These are phyloP conservation scores for Melanotus villosus DNA, from an alignment of 2,888 invertebrate species.

Conservation along the genomic window DNA sequence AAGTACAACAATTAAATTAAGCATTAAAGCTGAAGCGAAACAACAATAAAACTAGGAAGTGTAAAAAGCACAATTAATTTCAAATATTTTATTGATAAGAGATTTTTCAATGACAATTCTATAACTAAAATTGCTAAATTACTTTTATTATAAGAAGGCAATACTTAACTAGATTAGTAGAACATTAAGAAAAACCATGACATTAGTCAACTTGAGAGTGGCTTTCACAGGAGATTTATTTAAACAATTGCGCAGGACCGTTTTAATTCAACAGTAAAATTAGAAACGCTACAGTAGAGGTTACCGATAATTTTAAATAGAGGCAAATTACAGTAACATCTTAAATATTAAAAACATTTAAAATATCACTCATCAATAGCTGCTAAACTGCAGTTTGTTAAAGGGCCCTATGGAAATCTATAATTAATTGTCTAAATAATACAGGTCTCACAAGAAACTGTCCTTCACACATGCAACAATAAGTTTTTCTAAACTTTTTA, in stretches of 20 bases:
- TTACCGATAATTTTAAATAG: conserved; percentile 10
- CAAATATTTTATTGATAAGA: conserved; percentile 62
- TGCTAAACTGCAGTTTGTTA: neutral
- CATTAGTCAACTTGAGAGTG: conserved; percentile 18
- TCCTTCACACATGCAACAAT: neutral
- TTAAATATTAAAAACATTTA: conserved; percentile 19
- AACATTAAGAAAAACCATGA: conserved; percentile 59
- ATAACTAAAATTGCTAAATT: conserved; percentile 60
- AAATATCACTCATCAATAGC: conserved; percentile 26
- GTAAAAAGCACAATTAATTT: conserved; percentile 50
- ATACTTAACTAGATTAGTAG: conserved; percentile 62
- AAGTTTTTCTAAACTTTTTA: conserved; percentile 5
- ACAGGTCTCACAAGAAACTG: neutral
- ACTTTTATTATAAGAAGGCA: conserved; percentile 60
- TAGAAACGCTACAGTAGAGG: conserved; percentile 15
- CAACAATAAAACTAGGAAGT: no score
- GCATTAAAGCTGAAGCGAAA: no score
- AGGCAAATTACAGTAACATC: conserved; percentile 45
- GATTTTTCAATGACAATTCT: conserved; percentile 60
- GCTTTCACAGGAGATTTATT: conserved; percentile 11
- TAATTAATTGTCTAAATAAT: no score
- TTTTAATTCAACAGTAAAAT: conserved; percentile 13
- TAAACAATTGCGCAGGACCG: neutral
- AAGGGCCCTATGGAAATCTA: no score
- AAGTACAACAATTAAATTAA: no score